Evolutionary conservation across 2,113 vertebrate genomes (phyloP), one percentile per base, ranked within the genome.

Genomic region (Mola mola): DNA sequence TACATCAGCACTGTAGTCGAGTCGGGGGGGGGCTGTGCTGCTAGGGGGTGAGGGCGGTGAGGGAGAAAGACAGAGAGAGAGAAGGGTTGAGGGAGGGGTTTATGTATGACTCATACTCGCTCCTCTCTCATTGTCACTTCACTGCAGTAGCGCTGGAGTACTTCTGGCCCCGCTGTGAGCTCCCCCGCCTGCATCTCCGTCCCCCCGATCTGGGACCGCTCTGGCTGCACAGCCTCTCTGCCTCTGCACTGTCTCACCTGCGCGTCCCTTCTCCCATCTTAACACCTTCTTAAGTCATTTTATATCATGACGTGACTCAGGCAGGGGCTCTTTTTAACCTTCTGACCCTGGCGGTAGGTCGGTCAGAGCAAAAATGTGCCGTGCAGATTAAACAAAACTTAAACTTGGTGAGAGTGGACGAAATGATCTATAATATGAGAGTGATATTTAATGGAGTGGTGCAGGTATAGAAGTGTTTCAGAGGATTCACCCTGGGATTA

Each of bases 21-120:
- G n/a, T 8, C 46, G 4, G 24, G 19, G 49, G 29, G 5, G 8
- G 15, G 13, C 31, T n/a, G 36, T n/a, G 36, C 6, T 2, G 34
- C 10, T 13, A 15, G 26, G 2, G 13, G n/a, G 33, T 6, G 13
- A n/a, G 28, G 11, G 5, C 13, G 19, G 1, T 10, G 16, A 16
- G 11, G 12, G 28, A 17, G 31, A 66, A 21, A 43, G 31, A 48
- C 44, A 53, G 51, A 63, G 26, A 46, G 56, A 38, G 40, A 31
- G 37, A 55, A n/a, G n/a, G n/a, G n/a, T n/a, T n/a, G n/a, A n/a
- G 75, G 81, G 75, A 53, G 84, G 77, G 78, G 75, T 52, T 60
- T 83, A 65, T 71, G 81, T 83, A 85, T 88, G 85, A 88, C 77
- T 90, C 88, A 88, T 86, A 56, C 85, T 79, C 77, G 55, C 82